phyloP scores from a whole-genome alignment of 2,888 invertebrate species.

The Dyspetes luteomarginatus region DNA sequence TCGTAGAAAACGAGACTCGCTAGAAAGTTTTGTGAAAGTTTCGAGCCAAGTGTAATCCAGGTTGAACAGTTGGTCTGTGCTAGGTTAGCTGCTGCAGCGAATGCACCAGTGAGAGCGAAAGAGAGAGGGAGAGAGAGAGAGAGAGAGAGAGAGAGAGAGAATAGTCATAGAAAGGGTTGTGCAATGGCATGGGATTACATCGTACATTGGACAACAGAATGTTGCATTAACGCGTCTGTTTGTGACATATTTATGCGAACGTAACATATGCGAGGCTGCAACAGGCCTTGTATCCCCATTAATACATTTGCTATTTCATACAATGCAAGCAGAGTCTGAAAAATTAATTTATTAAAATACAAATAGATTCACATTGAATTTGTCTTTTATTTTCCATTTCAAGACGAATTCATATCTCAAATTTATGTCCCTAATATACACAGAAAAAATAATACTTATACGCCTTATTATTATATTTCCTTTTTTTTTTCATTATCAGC shows the following conservation, averaged over 20 bases:
- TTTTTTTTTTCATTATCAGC: background rate
- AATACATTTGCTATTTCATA: slow-evolving; percentile 1
- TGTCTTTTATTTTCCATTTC: too few relatives aligned
- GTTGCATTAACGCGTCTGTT: slow-evolving; percentile 50
- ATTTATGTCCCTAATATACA: too few relatives aligned
- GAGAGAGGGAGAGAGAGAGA: too few relatives aligned
- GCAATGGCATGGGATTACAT: slow-evolving; percentile 61
- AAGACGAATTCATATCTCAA: too few relatives aligned
- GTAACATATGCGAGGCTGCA: slow-evolving; percentile 44
- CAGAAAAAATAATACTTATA: too few relatives aligned
- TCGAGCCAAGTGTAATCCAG: slow-evolving; percentile 68
- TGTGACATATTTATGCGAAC: slow-evolving; percentile 24
- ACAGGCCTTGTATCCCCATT: slow-evolving; percentile 43
- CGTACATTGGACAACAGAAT: slow-evolving; percentile 52
- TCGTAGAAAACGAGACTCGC: slow-evolving; percentile 69
- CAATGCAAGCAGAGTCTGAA: background rate
- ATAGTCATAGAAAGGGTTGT: slow-evolving; percentile 57
- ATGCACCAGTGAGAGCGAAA: slow-evolving; percentile 13
- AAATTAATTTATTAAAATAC: background rate
- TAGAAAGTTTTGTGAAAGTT: slow-evolving; percentile 73
- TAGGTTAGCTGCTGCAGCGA: slow-evolving; percentile 50
- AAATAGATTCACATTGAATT: background rate
- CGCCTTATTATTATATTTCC: too few relatives aligned
- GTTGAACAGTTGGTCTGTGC: slow-evolving; percentile 55
- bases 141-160: slow-evolving; percentile 36